Evolutionary conservation across 2,888 invertebrate species (phyloP).

Genomic region (Drosophila imparisetae): DNA sequence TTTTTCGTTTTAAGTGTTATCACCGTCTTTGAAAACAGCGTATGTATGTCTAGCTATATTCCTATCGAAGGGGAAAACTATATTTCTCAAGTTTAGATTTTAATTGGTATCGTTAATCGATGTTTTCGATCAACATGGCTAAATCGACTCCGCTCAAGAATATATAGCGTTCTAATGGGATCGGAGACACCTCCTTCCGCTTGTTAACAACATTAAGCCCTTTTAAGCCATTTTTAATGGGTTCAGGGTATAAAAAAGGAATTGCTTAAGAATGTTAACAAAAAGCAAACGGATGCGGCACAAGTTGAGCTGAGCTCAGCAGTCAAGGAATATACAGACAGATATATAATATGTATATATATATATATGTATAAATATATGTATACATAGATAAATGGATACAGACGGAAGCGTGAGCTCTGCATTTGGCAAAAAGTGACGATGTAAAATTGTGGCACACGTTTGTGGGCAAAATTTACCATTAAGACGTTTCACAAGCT

Average conservation of each 20-base stretch:
- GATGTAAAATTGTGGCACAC: conserved; percentile 52
- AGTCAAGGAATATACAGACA: background rate
- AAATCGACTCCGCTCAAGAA: background rate
- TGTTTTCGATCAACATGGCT: background rate
- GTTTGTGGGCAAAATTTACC: conserved; percentile 49
- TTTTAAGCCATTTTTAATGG: background rate
- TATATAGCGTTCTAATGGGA: background rate
- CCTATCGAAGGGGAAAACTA: too few relatives aligned
- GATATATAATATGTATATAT: background rate
- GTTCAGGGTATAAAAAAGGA: background rate
- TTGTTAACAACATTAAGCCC: background rate
- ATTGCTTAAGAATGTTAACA: conserved; percentile 14
- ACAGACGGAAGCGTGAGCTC: background rate
- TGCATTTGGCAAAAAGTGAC: conserved; percentile 35
- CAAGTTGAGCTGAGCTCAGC: conserved; percentile 22
- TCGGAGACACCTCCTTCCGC: background rate
- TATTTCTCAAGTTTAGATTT: too few relatives aligned
- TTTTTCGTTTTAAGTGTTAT: too few relatives aligned
- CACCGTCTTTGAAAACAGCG: too few relatives aligned
- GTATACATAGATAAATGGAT: conserved; percentile 6
- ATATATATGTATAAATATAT: background rate
- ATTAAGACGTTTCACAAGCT: conserved; percentile 28
- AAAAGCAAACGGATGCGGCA: conserved; percentile 13
- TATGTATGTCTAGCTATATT: too few relatives aligned
- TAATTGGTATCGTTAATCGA: too few relatives aligned